phyloP scores from a whole-genome alignment of 2,797 vertebrate genomes.

The Gouania willdenowi region DNA sequence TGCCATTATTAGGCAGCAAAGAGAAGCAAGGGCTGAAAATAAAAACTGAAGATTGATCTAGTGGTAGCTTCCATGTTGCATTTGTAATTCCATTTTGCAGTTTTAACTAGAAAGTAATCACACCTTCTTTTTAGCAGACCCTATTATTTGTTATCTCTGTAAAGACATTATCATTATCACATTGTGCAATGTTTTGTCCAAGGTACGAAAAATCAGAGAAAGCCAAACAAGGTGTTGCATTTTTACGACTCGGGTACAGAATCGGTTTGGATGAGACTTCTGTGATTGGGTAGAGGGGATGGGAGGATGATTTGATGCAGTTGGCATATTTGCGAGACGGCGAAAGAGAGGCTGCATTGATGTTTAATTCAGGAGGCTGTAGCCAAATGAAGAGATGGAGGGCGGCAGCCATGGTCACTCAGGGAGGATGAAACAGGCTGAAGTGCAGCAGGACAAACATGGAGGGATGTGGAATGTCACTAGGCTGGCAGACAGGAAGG shows the following conservation, averaged over 20 bases:
- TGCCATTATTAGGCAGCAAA: too few species aligned
- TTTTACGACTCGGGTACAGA: conserved; percentile 55
- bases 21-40: too few species aligned
- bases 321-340: conserved; percentile 41
- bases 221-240: conserved; percentile 64
- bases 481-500: conserved; percentile 41
- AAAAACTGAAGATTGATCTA: too few species aligned
- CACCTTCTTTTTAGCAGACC: too few species aligned
- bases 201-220: too few species aligned
- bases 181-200: too few species aligned
- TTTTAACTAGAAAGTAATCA: too few species aligned
- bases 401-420: conserved; percentile 44
- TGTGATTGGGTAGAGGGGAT: conserved; percentile 70
- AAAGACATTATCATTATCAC: too few species aligned
- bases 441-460: conserved; percentile 41
- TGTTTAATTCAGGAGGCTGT: conserved; percentile 69
- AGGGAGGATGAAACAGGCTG: conserved; percentile 52
- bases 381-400: conserved; percentile 40
- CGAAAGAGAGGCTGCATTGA: conserved; percentile 39
- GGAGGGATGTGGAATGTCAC: conserved; percentile 38
- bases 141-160: too few species aligned
- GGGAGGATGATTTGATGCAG: conserved; percentile 63
- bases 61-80: too few species aligned
- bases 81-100: too few species aligned
- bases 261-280: conserved; percentile 62